Evolutionary conservation across 2,888 invertebrate species (phyloP).

Genomic region (Lordiphosa andalusiaca): DNA sequence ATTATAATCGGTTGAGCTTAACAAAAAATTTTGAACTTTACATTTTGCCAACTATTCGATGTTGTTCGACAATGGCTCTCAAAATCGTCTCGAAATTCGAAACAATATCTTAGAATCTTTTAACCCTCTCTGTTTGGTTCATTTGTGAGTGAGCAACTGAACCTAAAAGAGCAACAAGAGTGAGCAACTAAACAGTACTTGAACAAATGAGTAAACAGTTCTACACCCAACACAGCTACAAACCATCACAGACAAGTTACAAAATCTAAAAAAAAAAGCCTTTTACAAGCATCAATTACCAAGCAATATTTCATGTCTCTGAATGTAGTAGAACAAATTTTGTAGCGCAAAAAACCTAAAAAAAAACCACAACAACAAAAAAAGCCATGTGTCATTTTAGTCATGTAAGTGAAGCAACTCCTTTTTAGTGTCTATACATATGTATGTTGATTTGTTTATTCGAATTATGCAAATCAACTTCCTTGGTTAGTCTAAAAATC

Average conservation of each 20-base stretch:
- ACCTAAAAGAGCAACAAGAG: neutral
- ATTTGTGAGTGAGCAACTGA: too few relatives aligned
- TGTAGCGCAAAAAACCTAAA: slow-evolving; percentile 45
- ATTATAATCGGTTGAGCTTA: too few relatives aligned
- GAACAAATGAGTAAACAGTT: slow-evolving; percentile 7
- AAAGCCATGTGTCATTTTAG: slow-evolving; percentile 64
- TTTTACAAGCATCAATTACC: slow-evolving; percentile 58
- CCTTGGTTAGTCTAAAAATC: slow-evolving; percentile 43
- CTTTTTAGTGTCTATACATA: slow-evolving; percentile 24
- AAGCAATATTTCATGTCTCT: slow-evolving; percentile 73
- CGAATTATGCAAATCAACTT: slow-evolving; percentile 63
- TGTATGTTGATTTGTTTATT: slow-evolving; percentile 42
- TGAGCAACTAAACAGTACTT: too few relatives aligned
- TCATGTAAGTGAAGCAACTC: slow-evolving; percentile 40
- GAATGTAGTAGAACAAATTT: slow-evolving; percentile 60
- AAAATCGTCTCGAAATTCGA: too few relatives aligned
- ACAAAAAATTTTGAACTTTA: too few relatives aligned
- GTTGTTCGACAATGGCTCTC: too few relatives aligned
- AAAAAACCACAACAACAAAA: slow-evolving; percentile 32
- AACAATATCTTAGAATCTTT: too few relatives aligned
- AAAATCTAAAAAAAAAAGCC: slow-evolving; percentile 58
- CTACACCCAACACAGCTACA: slow-evolving; percentile 22
- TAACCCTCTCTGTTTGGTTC: too few relatives aligned
- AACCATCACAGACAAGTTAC: slow-evolving; percentile 41
- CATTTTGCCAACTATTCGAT: too few relatives aligned